Base-by-base conservation (phyloP, 2,888 invertebrate species). In the Silvanus unidentatus region DNA sequence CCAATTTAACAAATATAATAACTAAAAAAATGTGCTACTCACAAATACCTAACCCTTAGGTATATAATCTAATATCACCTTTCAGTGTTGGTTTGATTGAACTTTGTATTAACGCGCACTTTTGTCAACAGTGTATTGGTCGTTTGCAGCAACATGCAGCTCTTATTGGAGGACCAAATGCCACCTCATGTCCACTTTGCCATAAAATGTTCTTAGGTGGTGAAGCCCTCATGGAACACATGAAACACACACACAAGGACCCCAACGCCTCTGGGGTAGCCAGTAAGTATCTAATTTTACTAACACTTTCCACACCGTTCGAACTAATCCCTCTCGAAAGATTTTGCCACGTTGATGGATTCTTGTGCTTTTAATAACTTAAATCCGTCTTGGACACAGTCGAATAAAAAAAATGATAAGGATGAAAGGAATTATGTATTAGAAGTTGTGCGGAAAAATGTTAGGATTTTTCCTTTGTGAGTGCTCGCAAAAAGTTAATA, bases 61-160 rank as follows among this genome's bases (percentile, higher is more conserved):
- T 15, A 37, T 37, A 37, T 37, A 13, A 37, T 3, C 28, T 32
- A 39, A 39, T 12, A 16, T 14, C n/a, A 37, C 37, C 37, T 27
- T 45, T 43, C 42, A 49, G 51, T 57, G 60, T 65, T 66, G 65
- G 65, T 66, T 65, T 65, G 65, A 62, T 66, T 60, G 58, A 45
- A 56, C 52, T 52, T 57, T 58, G 50, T 55, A 62, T 65, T 64
- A 64, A 64, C 63, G 62, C 57, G 62, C 60, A 48, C 53, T 66
- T 69, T 68, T 69, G 69, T 84, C 86, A 88, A 81, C 89, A 90
- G 84, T 88, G 89, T 83, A 83, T 86, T 80, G 88, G 89, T 84
- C 88, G 89, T 80, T 85, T 89, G 82, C 89, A 92, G 86, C 92
- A 93, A 85, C 93, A 93, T 77, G 88, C 88, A 62, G 92, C 92